Percentiles rank a stretch among this genome's conserved stretches.
Evolutionary conservation across 2,113 vertebrate genomes (phyloP).

Genomic region (Rhadina sibilatrix): DNA sequence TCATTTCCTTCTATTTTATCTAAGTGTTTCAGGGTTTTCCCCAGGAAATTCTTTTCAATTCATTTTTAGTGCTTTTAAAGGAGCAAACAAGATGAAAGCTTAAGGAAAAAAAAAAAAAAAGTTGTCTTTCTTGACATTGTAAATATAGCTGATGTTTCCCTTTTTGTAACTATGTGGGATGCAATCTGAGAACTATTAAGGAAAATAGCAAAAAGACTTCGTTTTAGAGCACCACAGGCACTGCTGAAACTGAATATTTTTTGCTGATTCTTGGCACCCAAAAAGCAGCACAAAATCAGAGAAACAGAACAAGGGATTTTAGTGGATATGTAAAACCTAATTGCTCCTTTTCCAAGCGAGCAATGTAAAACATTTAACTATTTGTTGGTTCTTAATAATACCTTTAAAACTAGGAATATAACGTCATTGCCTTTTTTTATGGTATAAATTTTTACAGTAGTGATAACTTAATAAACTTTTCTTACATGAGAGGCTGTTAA

Average conservation of each 20-base stretch:
- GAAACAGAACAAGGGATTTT: neutral
- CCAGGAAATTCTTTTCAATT: slow-evolving; percentile 76
- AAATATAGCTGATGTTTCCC: slow-evolving; percentile 66
- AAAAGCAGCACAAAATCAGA: neutral
- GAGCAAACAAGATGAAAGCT: slow-evolving; percentile 73
- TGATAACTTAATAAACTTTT: neutral
- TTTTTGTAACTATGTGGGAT: slow-evolving; percentile 34
- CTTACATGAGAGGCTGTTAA: neutral
- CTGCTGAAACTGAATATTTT: neutral
- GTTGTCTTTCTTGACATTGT: slow-evolving; percentile 67
- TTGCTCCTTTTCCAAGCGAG: neutral
- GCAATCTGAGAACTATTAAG: slow-evolving; percentile 12
- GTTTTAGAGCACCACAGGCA: neutral
- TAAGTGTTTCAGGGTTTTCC: slow-evolving; percentile 72
- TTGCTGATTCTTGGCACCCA: no score
- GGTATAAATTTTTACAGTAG: neutral
- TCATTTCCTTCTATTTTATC: slow-evolving; percentile 75
- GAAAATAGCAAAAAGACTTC: neutral
- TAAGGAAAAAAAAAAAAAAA: slow-evolving; percentile 62
- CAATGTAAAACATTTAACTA: neutral
- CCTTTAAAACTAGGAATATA: neutral
- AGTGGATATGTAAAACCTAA: neutral
- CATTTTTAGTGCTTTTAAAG: slow-evolving; percentile 70
- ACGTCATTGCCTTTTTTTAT: neutral
- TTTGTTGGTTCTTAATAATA: neutral